Percentiles rank a stretch among this genome's conserved stretches.
Evolutionary conservation across 2,888 invertebrate genomes (phyloP).

Genomic region (Priocnemis perturbator): DNA sequence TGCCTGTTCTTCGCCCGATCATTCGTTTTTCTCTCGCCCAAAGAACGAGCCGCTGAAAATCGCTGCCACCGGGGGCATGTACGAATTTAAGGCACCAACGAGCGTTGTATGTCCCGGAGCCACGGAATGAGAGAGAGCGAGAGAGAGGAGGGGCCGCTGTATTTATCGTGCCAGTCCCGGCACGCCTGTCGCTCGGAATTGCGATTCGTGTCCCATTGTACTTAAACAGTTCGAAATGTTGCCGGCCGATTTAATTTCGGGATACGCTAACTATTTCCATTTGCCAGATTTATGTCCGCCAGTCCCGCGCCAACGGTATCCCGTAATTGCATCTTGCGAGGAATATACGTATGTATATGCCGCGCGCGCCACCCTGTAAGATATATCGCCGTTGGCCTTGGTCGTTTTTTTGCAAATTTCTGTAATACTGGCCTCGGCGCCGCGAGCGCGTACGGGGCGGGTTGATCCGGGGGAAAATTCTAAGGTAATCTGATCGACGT

Average conservation of each 20-base stretch:
- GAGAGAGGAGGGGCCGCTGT: conserved; percentile 23
- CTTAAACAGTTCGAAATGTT: conserved; percentile 58
- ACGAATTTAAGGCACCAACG: conserved; percentile 25
- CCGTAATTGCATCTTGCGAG: conserved; percentile 41
- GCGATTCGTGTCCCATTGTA: conserved; percentile 58
- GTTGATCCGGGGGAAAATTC: background rate
- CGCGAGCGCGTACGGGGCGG: background rate
- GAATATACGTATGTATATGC: conserved; percentile 12
- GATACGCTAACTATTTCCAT: conserved; percentile 57
- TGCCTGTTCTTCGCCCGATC: background rate
- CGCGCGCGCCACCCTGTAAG: no score
- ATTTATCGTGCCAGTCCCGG: conserved; percentile 57
- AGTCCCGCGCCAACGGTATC: background rate
- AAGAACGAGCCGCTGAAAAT: background rate
- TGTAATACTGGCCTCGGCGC: conserved; percentile 3
- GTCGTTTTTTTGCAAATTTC: conserved; percentile 5
- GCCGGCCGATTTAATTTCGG: conserved; percentile 58
- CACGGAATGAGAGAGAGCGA: background rate
- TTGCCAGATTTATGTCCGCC: conserved; percentile 50
- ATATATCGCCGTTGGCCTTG: no score
- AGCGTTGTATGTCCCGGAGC: conserved; percentile 13
- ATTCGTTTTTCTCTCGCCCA: background rate
- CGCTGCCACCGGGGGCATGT: background rate
- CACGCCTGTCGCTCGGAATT: conserved; percentile 56
- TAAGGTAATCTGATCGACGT: conserved; percentile 8